Base-by-base conservation (phyloP, 1,140 invertebrate genomes). In the Diorhabda carinulata region DNA sequence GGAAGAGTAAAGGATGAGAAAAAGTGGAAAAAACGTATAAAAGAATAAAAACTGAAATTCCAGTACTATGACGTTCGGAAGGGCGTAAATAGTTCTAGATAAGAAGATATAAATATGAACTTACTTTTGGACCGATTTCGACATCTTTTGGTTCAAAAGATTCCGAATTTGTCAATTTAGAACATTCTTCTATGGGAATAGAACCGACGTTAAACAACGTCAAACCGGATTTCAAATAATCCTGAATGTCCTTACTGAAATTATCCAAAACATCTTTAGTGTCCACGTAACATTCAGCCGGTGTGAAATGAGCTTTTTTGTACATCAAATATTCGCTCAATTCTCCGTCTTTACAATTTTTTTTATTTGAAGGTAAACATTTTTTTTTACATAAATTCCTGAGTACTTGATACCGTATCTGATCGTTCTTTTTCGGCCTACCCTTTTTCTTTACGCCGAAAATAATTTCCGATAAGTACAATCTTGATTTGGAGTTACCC, bases 151-250 rank as follows among this genome's bases (percentile, higher is more conserved):
- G 25, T 25, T 25, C 25, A 25, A 25, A 25, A 25, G 25, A 25
- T 25, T 25, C 25, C 25, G 25, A 25, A 25, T 25, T 25, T 25
- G 25, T 25, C 25, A 1, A 25, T 25, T n/a, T 52, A 2, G 47
- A 6, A 52, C 47, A 52, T 4, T 52, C 47, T 6, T 52, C 62
- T 64, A 61, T 58, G 10, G 57, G 56, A 64, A 70, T 61, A 25
- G 71, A 72, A 69, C 68, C 72, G 5, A 73, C 68, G 64, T 76
- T 72, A 41, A 62, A 69, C 43, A 74, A 58, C 5, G 73, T 72
- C 47, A 70, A 57, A 10, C 75, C 75, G 3, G 67, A 68, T 57
- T 68, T 67, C 4, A 75, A 47, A 57, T 70, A 69, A 4, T 74
- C 57, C 45, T 70, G 73, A 43, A 73, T 61, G 44, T 67, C 70